phyloP scores from a whole-genome alignment of 2,888 invertebrate species.

The Chalcosyrphus nemorum region DNA sequence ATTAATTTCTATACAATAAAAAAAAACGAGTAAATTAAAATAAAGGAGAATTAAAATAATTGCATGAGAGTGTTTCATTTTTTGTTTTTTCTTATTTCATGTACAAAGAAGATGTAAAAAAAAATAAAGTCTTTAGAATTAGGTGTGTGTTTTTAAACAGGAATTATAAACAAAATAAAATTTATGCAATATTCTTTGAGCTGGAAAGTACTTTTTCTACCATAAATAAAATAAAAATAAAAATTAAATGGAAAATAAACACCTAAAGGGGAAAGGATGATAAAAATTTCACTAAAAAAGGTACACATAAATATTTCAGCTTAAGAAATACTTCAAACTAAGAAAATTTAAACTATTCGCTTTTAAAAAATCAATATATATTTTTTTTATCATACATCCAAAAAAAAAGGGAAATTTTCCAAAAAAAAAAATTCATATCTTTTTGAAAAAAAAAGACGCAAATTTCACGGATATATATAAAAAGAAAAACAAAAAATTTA shows the following conservation, averaged over 20 bases:
- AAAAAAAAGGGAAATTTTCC: conserved; percentile 35
- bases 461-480: too few species aligned
- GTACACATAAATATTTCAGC: conserved; percentile 30
- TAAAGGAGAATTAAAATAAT: conserved; percentile 40
- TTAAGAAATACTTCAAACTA: conserved; percentile 39
- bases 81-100: too few species aligned
- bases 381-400: conserved; percentile 25
- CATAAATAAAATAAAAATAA: conserved; percentile 40
- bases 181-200: conserved; percentile 69
- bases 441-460: not conserved
- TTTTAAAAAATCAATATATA: conserved; percentile 26
- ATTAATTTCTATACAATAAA: conserved; percentile 50
- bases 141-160: conserved; percentile 33
- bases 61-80: conserved; percentile 61
- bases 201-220: conserved; percentile 35
- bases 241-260: not conserved
- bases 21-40: conserved; percentile 20
- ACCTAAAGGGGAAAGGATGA: conserved; percentile 14
- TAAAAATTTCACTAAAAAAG: conserved; percentile 53
- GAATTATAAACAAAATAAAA: conserved; percentile 17
- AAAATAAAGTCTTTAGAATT: conserved; percentile 59
- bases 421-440: not conserved
- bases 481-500: conserved; percentile 26
- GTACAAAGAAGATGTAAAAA: conserved; percentile 32
- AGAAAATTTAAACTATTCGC: conserved; percentile 59